Conservation (phyloP, 2,888 invertebrate genomes). For the Nephrocerus scutellatus region DNA sequence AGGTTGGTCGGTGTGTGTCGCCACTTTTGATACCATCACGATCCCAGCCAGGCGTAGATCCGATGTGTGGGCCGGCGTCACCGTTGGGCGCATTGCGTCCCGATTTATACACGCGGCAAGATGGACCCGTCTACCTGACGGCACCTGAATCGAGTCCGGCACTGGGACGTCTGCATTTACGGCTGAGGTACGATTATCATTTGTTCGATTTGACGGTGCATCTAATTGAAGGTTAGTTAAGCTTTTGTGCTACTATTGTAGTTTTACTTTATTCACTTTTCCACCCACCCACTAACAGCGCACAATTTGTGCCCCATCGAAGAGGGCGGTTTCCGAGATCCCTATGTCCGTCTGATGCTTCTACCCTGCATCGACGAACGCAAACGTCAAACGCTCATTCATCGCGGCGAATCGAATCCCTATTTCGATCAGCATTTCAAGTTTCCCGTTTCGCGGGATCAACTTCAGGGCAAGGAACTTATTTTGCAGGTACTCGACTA, state of each 20-base stretch:
- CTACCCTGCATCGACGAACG: slow-evolving; percentile 79
- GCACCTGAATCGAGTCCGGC: slow-evolving; percentile 58
- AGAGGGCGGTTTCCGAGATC: slow-evolving; percentile 83
- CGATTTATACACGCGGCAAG: slow-evolving; percentile 74
- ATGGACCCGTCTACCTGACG: slow-evolving; percentile 69
- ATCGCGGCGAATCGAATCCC: slow-evolving; percentile 77
- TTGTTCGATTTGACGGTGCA: slow-evolving; percentile 85
- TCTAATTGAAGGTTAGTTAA: slow-evolving; percentile 72
- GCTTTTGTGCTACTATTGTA: background rate
- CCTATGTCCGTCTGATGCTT: slow-evolving; percentile 73
- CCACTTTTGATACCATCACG: slow-evolving; percentile 70
- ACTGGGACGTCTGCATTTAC: slow-evolving; percentile 74
- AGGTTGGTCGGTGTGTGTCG: slow-evolving; percentile 59
- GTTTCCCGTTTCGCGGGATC: slow-evolving; percentile 85
- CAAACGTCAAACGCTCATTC: slow-evolving; percentile 77
- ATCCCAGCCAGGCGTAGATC: slow-evolving; percentile 46
- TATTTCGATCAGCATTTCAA: slow-evolving; percentile 89
- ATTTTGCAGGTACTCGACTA: slow-evolving; percentile 46
- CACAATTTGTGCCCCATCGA: slow-evolving; percentile 78
- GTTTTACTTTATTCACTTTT: background rate
- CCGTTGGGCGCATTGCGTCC: slow-evolving; percentile 78
- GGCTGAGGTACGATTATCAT: slow-evolving; percentile 83
- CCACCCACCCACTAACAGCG: slow-evolving; percentile 52
- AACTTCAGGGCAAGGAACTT: slow-evolving; percentile 70
- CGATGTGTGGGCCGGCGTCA: slow-evolving; percentile 49